Evolutionary conservation across 2,888 invertebrate genomes (phyloP), one percentile per base, ranked within the genome.

Genomic region (Epirrhoe tristata): DNA sequence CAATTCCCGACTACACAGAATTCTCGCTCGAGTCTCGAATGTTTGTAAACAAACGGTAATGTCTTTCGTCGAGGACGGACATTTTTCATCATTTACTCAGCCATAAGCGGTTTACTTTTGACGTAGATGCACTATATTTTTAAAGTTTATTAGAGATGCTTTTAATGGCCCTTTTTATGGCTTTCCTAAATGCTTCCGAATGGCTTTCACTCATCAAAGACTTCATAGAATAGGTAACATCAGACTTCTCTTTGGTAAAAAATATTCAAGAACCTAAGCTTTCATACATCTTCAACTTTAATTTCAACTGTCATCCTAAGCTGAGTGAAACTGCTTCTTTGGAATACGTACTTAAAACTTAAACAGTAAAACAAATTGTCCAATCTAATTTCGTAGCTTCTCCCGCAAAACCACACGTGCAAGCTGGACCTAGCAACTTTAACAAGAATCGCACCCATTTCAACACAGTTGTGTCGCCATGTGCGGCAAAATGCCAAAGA

Each of bases 61-160:
- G 78, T 72, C 53, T 57, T 62, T 66, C 69, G 71, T 69, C 67
- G 68, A 75, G 72, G 75, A 72, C 75, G 79, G 75, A 79, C 86
- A 87, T 89, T 87, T 88, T 86, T 89, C 88, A 87, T 89, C 85
- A 86, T 89, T 87, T 87, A 81, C 83, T 76, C 76, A 69, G 81
- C 81, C 81, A 81, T 87, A 86, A 86, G 86, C 87, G 83, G 83
- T 83, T 86, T 86, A 85, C 77, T 83, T 84, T 83, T 59, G 59
- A 67, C 59, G 66, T 63, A 64, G 66, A 63, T 53, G 63, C 66
- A 62, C 62, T 65, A 66, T 66, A 70, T 63, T 58, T 68, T 58
- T 58, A 46, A 50, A 66, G 63, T 66, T 66, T 64, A 69, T 66
- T 68, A 54, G 54, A 58, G 51, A 39, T 58, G 51, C 59, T 64